These are phyloP conservation scores for Globodera ellingtonae DNA, from an alignment of 1,140 invertebrate species.

Conservation along the genomic window DNA sequence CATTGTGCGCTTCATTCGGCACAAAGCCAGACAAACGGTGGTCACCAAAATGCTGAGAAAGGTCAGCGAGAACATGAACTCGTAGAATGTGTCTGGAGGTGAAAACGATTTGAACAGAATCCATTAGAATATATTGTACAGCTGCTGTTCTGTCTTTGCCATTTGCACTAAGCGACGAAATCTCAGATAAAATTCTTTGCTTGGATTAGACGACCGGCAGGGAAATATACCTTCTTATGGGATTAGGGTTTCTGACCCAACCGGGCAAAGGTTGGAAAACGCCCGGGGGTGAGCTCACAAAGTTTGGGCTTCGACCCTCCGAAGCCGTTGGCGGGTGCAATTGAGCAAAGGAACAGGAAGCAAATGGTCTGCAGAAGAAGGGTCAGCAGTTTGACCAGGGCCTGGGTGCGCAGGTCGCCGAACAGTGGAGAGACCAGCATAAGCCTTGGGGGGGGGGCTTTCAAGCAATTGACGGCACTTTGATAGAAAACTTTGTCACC, in stretches of 20 bases:
- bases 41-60: conserved; percentile 59
- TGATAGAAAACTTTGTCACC: no score
- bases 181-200: no score
- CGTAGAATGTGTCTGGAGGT: conserved; percentile 62
- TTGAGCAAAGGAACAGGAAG: conserved; percentile 62
- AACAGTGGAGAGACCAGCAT: conserved; percentile 60
- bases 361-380: conserved; percentile 60
- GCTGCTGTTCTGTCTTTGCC: no score
- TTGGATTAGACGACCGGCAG: no score
- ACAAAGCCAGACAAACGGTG: conserved; percentile 57
- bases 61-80: conserved; percentile 58
- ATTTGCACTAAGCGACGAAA: no score
- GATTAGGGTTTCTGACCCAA: no score
- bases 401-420: conserved; percentile 61
- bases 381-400: conserved; percentile 58
- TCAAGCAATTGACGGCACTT: no score
- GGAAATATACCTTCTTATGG: no score
- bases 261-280: no score
- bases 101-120: background rate
- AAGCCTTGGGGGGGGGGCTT: conserved; percentile 6
- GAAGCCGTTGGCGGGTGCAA: conserved; percentile 61
- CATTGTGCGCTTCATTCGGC: conserved; percentile 56
- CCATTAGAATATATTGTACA: no score
- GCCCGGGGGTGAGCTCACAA: conserved; percentile 47
- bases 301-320: conserved; percentile 57